phyloP scores from a whole-genome alignment of 2,113 vertebrate genomes.

The Dunckerocampus dactyliophorus region DNA sequence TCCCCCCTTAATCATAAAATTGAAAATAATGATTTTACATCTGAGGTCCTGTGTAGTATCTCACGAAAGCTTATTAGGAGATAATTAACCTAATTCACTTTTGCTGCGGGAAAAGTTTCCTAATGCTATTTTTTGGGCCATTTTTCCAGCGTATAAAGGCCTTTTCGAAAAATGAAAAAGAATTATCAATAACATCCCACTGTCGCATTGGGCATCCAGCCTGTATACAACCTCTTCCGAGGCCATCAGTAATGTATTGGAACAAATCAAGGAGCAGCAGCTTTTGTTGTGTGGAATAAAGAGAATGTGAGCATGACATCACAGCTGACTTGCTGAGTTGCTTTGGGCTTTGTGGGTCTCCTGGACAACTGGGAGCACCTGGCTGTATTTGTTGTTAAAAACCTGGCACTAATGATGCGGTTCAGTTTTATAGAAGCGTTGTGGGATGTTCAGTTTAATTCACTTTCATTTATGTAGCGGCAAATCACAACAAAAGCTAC shows the following conservation, averaged over 20 bases:
- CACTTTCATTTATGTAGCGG: no score
- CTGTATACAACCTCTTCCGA: slow-evolving; percentile 13
- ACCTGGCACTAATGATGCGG: no score
- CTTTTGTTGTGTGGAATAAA: no score
- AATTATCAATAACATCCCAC: slow-evolving; percentile 41
- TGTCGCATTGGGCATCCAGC: slow-evolving; percentile 20
- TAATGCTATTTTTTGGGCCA: slow-evolving; percentile 24
- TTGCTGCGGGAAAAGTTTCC: slow-evolving; percentile 32
- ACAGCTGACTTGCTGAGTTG: no score
- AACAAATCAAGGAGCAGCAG: slow-evolving; percentile 1
- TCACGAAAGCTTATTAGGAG: slow-evolving; percentile 57
- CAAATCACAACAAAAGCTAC: no score
- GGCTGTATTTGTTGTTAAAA: no score
- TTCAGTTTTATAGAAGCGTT: no score
- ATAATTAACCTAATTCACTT: slow-evolving; percentile 64
- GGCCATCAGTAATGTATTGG: slow-evolving; percentile 6
- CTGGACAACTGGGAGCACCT: no score
- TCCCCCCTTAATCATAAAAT: slow-evolving; percentile 21
- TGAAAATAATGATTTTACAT: slow-evolving; percentile 24
- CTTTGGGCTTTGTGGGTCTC: no score
- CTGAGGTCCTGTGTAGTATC: slow-evolving; percentile 35
- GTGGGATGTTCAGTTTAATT: no score
- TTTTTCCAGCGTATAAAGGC: slow-evolving; percentile 31
- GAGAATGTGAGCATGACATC: no score
- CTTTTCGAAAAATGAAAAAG: slow-evolving; percentile 48